Evolutionary conservation across 1,140 invertebrate genomes (phyloP), one percentile per base, ranked within the genome.

Genomic region (Megalopta genalis): DNA sequence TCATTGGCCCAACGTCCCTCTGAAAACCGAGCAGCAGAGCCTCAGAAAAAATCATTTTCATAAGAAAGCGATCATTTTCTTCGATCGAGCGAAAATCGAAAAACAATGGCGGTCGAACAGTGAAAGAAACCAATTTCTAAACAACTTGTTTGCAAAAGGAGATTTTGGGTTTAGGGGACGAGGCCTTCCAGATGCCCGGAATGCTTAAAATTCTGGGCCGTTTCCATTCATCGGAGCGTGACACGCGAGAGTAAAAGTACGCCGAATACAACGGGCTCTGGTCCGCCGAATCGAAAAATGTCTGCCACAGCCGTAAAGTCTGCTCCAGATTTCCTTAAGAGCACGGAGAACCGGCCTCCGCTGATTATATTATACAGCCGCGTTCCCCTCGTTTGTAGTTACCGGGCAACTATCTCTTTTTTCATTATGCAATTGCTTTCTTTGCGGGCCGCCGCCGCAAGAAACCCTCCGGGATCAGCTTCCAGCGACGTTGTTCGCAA

Each of bases 351-450:
- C 85, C 81, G 85, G 86, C 88, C 27, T 59, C 83, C 62, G 67
- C 80, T 60, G 69, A 74, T 85, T 88, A 87, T 78, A 80, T 76
- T 77, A 83, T 84, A 85, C 80, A 85, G 82, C 81, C 80, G 81
- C 86, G 82, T 84, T 87, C 86, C 81, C 86, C 84, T 86, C 72
- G 46, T 67, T 79, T 83, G 66, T 71, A 87, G 68, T 75, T 66
- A 77, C 75, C 85, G 73, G 84, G 89, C 90, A 91, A 91, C 90
- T 91, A 90, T 91, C 90, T 90, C 90, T 90, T 88, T 90, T 89
- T 88, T 86, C 81, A 84, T 90, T 90, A 90, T 86, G 88, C 88
- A 91, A 91, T 88, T 77, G 85, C 89, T 91, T 91, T 90, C 90
- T 90, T 90, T 86, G 82, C 82, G 12, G 42, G 14, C 42, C 18